Percentiles rank a stretch among this genome's conserved stretches.
Evolutionary conservation across 1,140 invertebrate genomes (phyloP).

Genomic region (Oscheius sp.): DNA sequence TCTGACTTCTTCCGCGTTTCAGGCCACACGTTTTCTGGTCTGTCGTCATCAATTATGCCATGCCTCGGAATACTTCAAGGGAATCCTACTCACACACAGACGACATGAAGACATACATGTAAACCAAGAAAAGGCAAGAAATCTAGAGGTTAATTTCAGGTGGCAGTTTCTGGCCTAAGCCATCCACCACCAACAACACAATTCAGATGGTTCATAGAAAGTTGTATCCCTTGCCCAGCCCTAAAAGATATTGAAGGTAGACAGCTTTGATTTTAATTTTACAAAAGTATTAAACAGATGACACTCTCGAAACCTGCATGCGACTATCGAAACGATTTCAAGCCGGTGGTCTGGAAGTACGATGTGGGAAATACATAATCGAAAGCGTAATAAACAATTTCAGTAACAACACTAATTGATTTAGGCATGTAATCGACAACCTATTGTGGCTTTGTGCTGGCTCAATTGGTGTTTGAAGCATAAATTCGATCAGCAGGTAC

Average conservation of each 20-base stretch:
- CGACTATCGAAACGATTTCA: slow-evolving; percentile 55
- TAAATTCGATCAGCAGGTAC: slow-evolving; percentile 51
- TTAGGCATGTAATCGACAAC: slow-evolving; percentile 47
- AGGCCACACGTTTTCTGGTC: slow-evolving; percentile 58
- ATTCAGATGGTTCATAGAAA: slow-evolving; percentile 59
- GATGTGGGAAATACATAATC: slow-evolving; percentile 52
- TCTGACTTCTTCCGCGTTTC: slow-evolving; percentile 1
- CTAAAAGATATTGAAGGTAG: slow-evolving; percentile 54
- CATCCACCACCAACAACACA: slow-evolving; percentile 54
- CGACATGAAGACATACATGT: slow-evolving; percentile 43
- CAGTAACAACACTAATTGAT: slow-evolving; percentile 8
- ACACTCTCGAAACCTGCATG: slow-evolving; percentile 60
- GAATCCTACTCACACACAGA: slow-evolving; percentile 50
- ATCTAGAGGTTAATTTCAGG: slow-evolving; percentile 19
- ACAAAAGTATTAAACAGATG: slow-evolving; percentile 40
- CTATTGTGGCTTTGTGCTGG: slow-evolving; percentile 59
- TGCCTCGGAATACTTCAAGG: slow-evolving; percentile 58
- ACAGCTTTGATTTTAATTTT: not conserved
- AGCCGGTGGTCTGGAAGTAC: slow-evolving; percentile 50
- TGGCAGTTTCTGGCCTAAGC: slow-evolving; percentile 53
- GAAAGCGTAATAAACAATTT: slow-evolving; percentile 48
- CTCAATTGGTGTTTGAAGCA: slow-evolving; percentile 60
- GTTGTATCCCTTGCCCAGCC: slow-evolving; percentile 50
- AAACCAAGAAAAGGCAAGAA: slow-evolving; percentile 37
- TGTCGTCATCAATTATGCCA: slow-evolving; percentile 60